Base-by-base conservation (phyloP, 2,113 vertebrate species). In the Anser cygnoides region DNA sequence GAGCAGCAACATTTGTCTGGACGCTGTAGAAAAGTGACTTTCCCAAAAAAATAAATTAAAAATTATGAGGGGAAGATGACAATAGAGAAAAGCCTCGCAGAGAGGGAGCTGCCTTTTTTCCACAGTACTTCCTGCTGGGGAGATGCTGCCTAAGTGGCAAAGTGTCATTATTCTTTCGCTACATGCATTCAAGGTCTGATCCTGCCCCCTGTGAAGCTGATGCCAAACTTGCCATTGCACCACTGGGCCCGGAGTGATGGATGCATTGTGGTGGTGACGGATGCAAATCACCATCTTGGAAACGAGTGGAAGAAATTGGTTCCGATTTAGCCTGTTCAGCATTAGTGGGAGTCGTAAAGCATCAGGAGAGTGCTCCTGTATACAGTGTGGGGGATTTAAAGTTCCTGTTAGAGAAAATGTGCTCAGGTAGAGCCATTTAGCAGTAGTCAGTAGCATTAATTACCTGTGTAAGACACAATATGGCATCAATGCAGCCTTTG, bases 361-460 rank as follows among this genome's bases (percentile, higher is more conserved):
- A 97, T 93, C 68, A 90, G 58, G 81, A 96, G 88, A 95, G 46
- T 68, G 89, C 87, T 85, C 93, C 85, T 96, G 85, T 95, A 90
- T 59, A 91, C 39, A 37, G 76, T 90, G 73, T 94, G 95, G 82
- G 86, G 95, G 96, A 98, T 98, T 97, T 97, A 95, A 97, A 97
- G 92, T 95, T 97, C 96, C 93, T 92, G 90, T 89, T 96, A 68
- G 90, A 96, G 94, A 90, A 97, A 96, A 98, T 94, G 96, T 91
- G 88, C 94, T 97, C 96, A 96, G 94, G 94, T 97, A 93, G 84
- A 95, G 95, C 95, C 96, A 97, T 97, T 98, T 97, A 98, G 91
- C 93, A 91, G 73, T 96, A 96, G 92, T 93, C 94, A 94, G 93
- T 86, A 94, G 95, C 96, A 98, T 98, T 98, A 98, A 98, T 98